A percentile compares a stretch with the other conserved stretches of the same genome.
These are phyloP conservation scores for Cardiocondyla obscurior DNA, from an alignment of 1,140 invertebrate species.

Conservation along the genomic window DNA sequence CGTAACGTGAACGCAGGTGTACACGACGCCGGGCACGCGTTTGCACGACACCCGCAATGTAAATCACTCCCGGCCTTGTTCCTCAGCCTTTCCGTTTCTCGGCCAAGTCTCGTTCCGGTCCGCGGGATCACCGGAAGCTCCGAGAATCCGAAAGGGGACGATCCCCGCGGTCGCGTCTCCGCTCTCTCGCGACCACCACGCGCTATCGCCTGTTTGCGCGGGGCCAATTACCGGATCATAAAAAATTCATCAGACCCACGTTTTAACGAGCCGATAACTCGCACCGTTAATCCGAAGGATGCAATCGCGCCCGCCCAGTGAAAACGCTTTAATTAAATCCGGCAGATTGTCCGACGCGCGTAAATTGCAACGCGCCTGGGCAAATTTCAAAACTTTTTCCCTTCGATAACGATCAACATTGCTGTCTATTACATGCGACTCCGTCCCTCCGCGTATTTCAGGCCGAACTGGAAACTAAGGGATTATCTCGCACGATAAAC, in stretches of 20 bases:
- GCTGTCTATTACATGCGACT: background rate
- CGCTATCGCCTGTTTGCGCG: background rate
- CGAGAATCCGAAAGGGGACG: background rate
- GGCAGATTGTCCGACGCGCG: slow-evolving; percentile 1
- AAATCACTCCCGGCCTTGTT: slow-evolving; percentile 35
- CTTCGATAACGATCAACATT: background rate
- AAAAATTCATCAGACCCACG: slow-evolving; percentile 25
- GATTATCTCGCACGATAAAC: slow-evolving; percentile 24
- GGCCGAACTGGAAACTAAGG: background rate
- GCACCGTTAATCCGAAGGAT: background rate
- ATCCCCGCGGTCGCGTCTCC: background rate
- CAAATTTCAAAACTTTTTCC: slow-evolving; percentile 22
- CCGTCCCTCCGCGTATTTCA: background rate
- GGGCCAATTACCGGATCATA: slow-evolving; percentile 12
- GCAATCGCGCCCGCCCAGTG: background rate
- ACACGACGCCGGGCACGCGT: background rate
- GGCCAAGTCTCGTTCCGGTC: background rate
- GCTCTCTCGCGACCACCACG: background rate
- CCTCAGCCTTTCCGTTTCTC: background rate
- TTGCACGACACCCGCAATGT: slow-evolving; percentile 35
- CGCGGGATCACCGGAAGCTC: background rate
- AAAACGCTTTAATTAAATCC: slow-evolving; percentile 42
- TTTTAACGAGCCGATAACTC: slow-evolving; percentile 31
- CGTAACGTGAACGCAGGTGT: background rate
- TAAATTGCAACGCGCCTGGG: slow-evolving; percentile 23